Evolutionary conservation across 2,113 vertebrate genomes (phyloP), one percentile per base, ranked within the genome.

Genomic region (Cathartes aura): DNA sequence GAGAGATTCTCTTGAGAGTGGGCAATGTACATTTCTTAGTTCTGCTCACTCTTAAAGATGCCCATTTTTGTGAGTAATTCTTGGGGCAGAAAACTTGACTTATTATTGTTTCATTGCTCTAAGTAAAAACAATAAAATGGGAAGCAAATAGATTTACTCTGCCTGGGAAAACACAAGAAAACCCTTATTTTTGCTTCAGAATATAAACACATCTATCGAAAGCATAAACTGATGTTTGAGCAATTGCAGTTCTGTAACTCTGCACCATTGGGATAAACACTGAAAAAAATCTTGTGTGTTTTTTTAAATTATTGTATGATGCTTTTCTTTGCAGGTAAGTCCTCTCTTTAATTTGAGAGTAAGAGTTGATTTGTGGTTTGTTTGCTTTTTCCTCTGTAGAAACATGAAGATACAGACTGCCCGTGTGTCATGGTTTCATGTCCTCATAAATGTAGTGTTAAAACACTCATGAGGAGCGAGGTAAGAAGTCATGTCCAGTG

Each of bases 341-440:
- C 18, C 34, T 52, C 22, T 68, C 43, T 30, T 29, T 70, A 95
- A 81, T 85, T 91, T 86, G 50, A 34, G 36, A 83, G 12, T 82
- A 50, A 70, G 73, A 64, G 52, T 53, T 95, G 56, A 95, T 92
- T 75, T 93, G 74, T 87, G 26, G 36, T 81, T 93, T 95, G 91
- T 93, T 91, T 97, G 66, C 80, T 75, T 94, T 86, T 95, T 95
- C 92, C 56, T 94, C 79, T 92, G 29, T 98, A 99, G 99, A 99
- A 99, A 98, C 99, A 99, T 59, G 99, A 99, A 98, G 99, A 99
- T 90, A 99, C 99, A 1, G 99, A 99, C 74, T 99, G 99, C 97
- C 99, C 99, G 3, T 99, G 99, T 20, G 99, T 99, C 90, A 99
- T 99, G 34, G 99, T 99, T 85, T 98, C 99, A 32, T 99, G 99